Evolutionary conservation across 2,888 invertebrate species (phyloP).

Genomic region (Cataglyphis cursor): DNA sequence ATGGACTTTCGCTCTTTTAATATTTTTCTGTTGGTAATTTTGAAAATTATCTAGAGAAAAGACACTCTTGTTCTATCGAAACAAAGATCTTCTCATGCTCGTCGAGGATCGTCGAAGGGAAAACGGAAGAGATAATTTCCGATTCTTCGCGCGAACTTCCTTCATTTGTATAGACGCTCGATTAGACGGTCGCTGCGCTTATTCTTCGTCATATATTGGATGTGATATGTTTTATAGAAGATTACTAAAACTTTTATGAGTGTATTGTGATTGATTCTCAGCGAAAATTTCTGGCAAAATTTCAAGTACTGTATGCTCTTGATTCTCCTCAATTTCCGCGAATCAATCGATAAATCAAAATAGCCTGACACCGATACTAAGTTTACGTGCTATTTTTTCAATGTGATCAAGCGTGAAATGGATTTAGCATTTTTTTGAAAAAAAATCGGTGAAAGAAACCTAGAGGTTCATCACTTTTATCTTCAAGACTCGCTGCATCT

Average conservation of each 20-base stretch:
- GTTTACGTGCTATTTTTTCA: background rate
- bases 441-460: background rate
- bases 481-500: background rate
- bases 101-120: background rate
- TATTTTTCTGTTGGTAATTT: background rate
- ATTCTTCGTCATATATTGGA: background rate
- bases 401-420: background rate
- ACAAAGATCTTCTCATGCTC: background rate
- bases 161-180: conserved; percentile 12
- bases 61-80: background rate
- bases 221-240: background rate
- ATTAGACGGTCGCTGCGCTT: background rate
- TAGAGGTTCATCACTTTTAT: background rate
- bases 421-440: background rate
- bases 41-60: background rate
- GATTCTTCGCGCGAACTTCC: conserved; percentile 26
- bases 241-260: background rate
- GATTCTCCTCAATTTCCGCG: background rate
- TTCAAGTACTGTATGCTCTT: too few relatives aligned
- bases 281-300: background rate
- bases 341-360: background rate
- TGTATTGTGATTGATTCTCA: background rate
- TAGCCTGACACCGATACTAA: background rate
- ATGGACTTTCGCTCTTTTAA: background rate
- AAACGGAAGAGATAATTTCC: conserved; percentile 18